Percentiles rank a stretch among this genome's conserved stretches.
Conservation (phyloP, 2,113 vertebrate species). For the Zapornia atra region DNA sequence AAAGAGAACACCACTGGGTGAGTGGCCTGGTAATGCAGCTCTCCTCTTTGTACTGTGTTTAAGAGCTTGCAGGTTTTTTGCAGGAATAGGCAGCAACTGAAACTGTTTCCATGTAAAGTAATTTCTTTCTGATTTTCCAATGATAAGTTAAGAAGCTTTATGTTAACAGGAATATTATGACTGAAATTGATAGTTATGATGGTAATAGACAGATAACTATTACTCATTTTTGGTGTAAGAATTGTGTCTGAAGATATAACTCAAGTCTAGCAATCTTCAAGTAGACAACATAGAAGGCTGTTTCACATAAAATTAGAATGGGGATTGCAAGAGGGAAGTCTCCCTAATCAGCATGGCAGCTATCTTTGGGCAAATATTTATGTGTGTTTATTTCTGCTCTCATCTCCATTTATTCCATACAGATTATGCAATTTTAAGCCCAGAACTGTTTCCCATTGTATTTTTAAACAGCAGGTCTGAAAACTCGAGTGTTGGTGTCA, state of each 20-base stretch:
- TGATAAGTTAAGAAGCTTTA: neutral
- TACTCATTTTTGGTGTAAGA: neutral
- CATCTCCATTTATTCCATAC: neutral
- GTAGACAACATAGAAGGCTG: neutral
- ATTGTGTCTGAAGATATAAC: neutral
- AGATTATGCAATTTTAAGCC: neutral
- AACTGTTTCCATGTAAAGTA: accelerated
- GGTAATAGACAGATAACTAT: neutral
- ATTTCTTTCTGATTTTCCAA: neutral
- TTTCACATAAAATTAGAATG: neutral
- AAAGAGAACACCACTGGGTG: neutral
- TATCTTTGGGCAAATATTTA: neutral
- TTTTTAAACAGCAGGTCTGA: neutral
- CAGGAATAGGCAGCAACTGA: neutral
- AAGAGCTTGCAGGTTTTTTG: neutral
- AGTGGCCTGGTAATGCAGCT: neutral
- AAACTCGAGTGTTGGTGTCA: neutral
- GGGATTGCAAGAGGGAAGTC: neutral
- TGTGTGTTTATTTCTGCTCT: neutral
- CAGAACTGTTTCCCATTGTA: neutral
- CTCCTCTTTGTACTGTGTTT: neutral
- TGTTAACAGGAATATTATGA: neutral
- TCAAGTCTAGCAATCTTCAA: neutral
- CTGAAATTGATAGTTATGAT: neutral
- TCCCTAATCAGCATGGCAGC: neutral